These are phyloP conservation scores for Whitmania pigra DNA, from an alignment of 1,140 invertebrate genomes.

Conservation along the genomic window DNA sequence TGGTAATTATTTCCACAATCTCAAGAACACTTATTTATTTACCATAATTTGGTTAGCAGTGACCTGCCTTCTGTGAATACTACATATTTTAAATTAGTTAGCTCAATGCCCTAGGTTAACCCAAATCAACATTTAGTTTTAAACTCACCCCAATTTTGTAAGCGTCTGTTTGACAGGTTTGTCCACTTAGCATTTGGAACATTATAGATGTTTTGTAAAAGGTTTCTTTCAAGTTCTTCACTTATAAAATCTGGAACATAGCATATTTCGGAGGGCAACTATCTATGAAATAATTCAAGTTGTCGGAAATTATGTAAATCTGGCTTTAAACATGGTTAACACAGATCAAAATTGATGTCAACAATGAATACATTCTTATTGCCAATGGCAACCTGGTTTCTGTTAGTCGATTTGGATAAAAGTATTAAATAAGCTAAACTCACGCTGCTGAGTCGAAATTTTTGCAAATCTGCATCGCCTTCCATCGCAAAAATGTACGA, in stretches of 20 bases:
- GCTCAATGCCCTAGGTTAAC: neutral
- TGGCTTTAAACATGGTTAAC: too few species aligned
- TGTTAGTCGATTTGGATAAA: too few species aligned
- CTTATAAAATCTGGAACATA: conserved; percentile 87
- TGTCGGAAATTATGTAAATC: too few species aligned
- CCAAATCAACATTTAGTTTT: neutral
- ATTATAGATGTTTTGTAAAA: conserved; percentile 55
- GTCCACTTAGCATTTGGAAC: conserved; percentile 92
- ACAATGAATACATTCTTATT: too few species aligned
- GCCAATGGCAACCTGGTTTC: too few species aligned
- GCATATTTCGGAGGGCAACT: conserved; percentile 60
- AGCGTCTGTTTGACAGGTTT: conserved; percentile 68
- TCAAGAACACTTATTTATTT: neutral
- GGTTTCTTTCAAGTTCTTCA: conserved; percentile 60
- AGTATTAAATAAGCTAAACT: too few species aligned
- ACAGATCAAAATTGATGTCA: too few species aligned
- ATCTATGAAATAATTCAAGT: conserved; percentile 39
- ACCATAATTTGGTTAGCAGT: neutral
- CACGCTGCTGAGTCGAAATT: too few species aligned
- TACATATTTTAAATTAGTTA: neutral
- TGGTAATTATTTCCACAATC: neutral
- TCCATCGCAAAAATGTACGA: too few species aligned
- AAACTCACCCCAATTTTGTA: conserved; percentile 79
- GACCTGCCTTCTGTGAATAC: neutral
- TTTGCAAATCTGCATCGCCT: too few species aligned